A percentile compares a stretch with the other conserved stretches of the same genome.
phyloP scores from a whole-genome alignment of 2,888 invertebrate genomes.

The Acanthosoma haemorrhoidale region DNA sequence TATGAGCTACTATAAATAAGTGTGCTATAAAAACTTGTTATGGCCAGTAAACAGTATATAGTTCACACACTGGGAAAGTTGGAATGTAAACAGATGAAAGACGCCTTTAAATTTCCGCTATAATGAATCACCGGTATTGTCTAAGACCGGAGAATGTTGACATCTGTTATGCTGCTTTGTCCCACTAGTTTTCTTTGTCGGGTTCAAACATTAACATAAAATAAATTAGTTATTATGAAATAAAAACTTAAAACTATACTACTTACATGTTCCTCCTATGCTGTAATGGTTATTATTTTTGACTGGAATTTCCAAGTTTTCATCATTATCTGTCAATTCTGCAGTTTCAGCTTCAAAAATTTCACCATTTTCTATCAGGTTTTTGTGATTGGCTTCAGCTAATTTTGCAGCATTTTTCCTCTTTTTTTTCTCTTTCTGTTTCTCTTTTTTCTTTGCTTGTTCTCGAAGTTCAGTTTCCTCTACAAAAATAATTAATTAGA shows the following conservation, averaged over 20 bases:
- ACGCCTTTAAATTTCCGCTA: no score
- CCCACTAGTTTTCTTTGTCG: no score
- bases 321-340: background rate
- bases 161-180: no score
- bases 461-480: conserved; percentile 36
- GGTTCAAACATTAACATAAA: no score
- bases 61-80: no score
- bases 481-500: no score
- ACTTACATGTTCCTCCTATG: conserved; percentile 9
- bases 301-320: background rate
- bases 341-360: conserved; percentile 21
- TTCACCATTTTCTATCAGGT: conserved; percentile 21
- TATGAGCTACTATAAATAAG: no score
- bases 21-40: no score
- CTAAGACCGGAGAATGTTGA: no score
- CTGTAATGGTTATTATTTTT: background rate
- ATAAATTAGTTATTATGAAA: background rate
- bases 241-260: background rate
- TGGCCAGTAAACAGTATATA: no score
- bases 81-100: no score
- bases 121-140: no score
- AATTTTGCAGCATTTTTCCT: conserved; percentile 34
- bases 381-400: conserved; percentile 16
- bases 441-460: conserved; percentile 36
- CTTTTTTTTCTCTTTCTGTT: conserved; percentile 37